These are phyloP conservation scores for Hecatera dysodea DNA, from an alignment of 2,888 invertebrate genomes.

Conservation along the genomic window DNA sequence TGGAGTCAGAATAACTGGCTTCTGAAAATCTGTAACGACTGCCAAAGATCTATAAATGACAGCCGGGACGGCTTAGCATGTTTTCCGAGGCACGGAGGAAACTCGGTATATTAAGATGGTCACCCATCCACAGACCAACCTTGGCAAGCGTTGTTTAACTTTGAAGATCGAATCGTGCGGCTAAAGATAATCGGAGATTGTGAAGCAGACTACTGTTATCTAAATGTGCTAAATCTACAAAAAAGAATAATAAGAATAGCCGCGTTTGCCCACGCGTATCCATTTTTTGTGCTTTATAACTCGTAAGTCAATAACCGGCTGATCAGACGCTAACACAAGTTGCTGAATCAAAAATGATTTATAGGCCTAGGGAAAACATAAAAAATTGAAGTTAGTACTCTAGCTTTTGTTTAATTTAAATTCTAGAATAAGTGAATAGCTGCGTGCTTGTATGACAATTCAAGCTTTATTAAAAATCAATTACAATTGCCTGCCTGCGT, in stretches of 20 bases:
- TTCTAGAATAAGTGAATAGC: not conserved
- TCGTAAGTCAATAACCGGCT: slow-evolving; percentile 12
- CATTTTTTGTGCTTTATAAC: slow-evolving; percentile 15
- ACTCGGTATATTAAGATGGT: no score
- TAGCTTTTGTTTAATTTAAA: not conserved
- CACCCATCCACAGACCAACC: no score
- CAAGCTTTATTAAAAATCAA: not conserved
- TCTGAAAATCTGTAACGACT: no score
- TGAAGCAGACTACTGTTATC: no score
- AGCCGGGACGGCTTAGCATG: no score
- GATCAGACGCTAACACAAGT: slow-evolving; percentile 3
- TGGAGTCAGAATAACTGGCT: no score
- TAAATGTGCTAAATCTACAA: not conserved
- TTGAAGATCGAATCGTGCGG: no score
- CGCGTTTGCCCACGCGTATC: not conserved
- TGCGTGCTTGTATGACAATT: not conserved
- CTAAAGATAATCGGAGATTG: not conserved
- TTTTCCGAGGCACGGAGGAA: no score
- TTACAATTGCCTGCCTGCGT: not conserved
- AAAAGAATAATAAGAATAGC: not conserved
- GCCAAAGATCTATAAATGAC: no score
- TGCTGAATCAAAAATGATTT: slow-evolving; percentile 1
- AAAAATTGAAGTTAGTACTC: not conserved
- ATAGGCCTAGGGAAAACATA: not conserved
- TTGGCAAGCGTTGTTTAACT: no score